Evolutionary conservation across 2,113 vertebrate genomes (phyloP).

Genomic region (Ochotona curzoniae): DNA sequence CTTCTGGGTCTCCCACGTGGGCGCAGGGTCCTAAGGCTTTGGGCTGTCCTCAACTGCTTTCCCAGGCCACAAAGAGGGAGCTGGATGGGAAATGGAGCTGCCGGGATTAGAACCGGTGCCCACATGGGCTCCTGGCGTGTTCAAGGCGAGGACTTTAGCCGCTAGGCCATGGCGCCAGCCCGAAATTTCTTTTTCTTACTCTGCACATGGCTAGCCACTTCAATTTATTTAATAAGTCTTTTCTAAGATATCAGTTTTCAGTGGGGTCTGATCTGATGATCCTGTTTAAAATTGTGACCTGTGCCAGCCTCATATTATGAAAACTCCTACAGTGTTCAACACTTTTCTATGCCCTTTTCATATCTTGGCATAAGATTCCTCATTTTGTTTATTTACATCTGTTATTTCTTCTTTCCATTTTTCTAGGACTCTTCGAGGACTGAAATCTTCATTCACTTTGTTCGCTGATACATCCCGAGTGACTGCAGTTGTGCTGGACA

Average conservation of each 20-base stretch:
- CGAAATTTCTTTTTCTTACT: neutral
- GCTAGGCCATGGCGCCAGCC: too few species aligned
- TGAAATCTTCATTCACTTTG: neutral
- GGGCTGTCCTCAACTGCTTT: too few species aligned
- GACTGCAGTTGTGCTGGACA: neutral
- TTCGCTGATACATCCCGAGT: neutral
- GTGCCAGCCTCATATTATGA: neutral
- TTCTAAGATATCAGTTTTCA: conserved; percentile 13
- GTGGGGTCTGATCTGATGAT: neutral
- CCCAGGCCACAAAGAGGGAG: too few species aligned
- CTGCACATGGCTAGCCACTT: neutral
- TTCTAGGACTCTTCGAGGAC: neutral
- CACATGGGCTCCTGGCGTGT: too few species aligned
- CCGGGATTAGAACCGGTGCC: too few species aligned
- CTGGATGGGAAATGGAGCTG: too few species aligned
- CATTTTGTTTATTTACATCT: neutral
- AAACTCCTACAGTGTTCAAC: neutral
- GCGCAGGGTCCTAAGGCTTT: too few species aligned
- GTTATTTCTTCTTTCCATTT: neutral
- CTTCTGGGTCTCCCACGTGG: too few species aligned
- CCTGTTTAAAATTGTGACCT: neutral
- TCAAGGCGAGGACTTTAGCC: too few species aligned
- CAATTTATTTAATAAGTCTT: neutral
- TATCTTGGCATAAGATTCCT: neutral
- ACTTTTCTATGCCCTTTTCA: neutral